Conservation (phyloP, 2,113 vertebrate species). For the Pavo muticus region DNA sequence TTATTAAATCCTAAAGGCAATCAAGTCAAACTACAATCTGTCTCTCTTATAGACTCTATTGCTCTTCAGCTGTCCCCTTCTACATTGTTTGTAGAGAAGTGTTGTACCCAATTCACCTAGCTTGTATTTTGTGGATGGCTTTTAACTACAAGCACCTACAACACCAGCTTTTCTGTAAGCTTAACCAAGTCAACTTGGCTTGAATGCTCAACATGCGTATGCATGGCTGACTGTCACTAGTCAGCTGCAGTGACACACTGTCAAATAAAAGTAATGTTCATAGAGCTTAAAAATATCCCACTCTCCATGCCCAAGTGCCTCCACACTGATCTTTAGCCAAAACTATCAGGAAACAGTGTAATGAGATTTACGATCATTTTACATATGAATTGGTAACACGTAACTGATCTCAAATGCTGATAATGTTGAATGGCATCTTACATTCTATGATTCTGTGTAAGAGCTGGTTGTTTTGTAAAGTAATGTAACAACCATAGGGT, state of each 20-base stretch:
- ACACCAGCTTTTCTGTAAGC: not conserved
- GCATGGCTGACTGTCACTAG: not conserved
- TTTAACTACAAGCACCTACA: not conserved
- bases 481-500: not conserved
- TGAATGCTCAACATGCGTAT: not conserved
- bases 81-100: not conserved
- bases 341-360: not conserved
- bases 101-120: not conserved
- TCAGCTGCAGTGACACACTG: not conserved
- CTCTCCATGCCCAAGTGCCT: not conserved
- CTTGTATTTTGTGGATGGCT: not conserved
- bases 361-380: not conserved
- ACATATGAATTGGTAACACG: not conserved
- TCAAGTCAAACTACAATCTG: not conserved
- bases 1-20: not conserved
- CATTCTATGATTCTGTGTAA: no score
- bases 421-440: not conserved
- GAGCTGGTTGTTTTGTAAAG: not conserved
- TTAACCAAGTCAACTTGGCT: not conserved
- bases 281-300: not conserved
- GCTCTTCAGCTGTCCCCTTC: not conserved
- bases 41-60: not conserved
- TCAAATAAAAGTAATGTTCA: not conserved
- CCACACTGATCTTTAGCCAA: fast-evolving
- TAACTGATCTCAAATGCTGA: not conserved